These are phyloP conservation scores for Mormyrus iriodes DNA, from an alignment of 2,113 vertebrate genomes.

Conservation along the genomic window DNA sequence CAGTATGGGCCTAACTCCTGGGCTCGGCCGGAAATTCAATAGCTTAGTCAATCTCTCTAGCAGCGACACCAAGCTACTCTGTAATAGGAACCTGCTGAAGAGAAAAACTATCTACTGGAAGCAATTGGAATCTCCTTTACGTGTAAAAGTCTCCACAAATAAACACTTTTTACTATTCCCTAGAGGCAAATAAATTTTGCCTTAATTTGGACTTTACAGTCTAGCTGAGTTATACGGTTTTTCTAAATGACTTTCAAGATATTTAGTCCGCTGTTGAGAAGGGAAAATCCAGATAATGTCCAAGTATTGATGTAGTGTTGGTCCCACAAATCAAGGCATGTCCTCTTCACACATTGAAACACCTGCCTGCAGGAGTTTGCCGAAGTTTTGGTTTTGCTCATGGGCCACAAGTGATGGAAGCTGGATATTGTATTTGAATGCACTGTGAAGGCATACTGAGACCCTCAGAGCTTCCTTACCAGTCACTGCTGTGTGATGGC, in stretches of 20 bases:
- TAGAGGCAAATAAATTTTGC: neutral
- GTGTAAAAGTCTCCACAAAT: neutral
- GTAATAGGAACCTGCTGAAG: neutral
- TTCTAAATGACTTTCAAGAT: neutral
- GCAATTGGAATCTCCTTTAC: neutral
- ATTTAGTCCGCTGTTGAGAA: neutral
- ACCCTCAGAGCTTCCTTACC: neutral
- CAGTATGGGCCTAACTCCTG: neutral
- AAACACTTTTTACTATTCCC: neutral
- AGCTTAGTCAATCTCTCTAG: neutral
- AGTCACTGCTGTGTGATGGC: neutral
- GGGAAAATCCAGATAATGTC: neutral
- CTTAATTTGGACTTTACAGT: neutral
- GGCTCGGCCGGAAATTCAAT: neutral
- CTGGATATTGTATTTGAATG: neutral
- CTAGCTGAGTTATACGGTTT: neutral
- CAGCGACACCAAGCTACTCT: neutral
- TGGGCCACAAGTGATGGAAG: neutral
- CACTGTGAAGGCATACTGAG: neutral
- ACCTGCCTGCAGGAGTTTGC: neutral
- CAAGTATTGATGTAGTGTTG: neutral
- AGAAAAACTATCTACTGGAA: neutral
- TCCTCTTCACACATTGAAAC: neutral
- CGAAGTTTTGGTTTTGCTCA: neutral
- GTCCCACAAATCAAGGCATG: neutral